phyloP scores from a whole-genome alignment of 2,888 invertebrate species.

The Eudasyphora cyanicolor region DNA sequence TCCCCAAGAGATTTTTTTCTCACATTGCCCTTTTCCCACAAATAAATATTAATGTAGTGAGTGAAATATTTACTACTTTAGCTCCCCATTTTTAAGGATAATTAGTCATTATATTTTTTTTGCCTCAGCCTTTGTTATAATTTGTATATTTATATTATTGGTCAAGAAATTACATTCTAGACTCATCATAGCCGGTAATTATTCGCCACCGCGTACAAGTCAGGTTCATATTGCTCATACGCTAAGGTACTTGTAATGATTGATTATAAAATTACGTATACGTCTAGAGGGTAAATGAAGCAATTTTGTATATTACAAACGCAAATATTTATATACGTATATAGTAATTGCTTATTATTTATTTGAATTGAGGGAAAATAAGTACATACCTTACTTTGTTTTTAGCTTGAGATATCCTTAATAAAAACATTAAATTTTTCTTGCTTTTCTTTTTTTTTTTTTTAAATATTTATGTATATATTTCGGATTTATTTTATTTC shows the following conservation, averaged over 20 bases:
- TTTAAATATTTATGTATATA: conserved; percentile 11
- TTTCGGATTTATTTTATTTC: background rate
- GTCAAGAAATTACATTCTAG: too few species aligned
- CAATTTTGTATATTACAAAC: background rate
- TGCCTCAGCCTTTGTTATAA: too few species aligned
- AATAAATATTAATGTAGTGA: too few species aligned
- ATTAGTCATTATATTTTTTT: too few species aligned
- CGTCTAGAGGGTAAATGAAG: background rate
- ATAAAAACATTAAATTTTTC: background rate
- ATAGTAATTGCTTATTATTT: conserved; percentile 26
- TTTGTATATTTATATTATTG: too few species aligned
- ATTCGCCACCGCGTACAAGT: too few species aligned
- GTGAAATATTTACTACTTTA: too few species aligned
- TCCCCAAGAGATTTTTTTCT: too few species aligned
- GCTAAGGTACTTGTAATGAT: background rate
- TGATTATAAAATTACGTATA: conserved; percentile 22
- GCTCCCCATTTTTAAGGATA: too few species aligned
- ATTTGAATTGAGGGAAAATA: background rate
- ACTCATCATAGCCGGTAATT: too few species aligned
- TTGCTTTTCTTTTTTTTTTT: conserved; percentile 3
- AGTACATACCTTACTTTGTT: conserved; percentile 27
- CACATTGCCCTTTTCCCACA: too few species aligned
- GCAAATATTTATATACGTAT: conserved; percentile 23
- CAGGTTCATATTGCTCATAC: background rate
- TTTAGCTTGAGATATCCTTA: background rate